Percentiles rank a stretch among this genome's conserved stretches.
phyloP scores from a whole-genome alignment of 2,797 vertebrate genomes.

The Numenius phaeopus region DNA sequence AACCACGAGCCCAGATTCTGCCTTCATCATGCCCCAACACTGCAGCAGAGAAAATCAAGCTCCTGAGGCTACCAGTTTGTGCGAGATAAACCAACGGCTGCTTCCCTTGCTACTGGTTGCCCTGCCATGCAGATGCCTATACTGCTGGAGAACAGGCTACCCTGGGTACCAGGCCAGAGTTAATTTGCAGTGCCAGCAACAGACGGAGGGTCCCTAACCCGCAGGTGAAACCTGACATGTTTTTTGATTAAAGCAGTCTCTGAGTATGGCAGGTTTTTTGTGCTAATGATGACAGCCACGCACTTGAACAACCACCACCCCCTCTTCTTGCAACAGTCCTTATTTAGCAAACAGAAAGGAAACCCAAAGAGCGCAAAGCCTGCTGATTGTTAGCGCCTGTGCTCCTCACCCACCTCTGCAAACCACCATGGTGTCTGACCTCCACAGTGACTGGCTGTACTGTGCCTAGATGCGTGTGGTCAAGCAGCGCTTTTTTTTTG shows the following conservation, averaged over 20 bases:
- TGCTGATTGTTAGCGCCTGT: background rate
- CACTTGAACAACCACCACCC: background rate
- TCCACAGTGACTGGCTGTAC: background rate
- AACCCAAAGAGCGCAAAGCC: background rate
- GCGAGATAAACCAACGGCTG: background rate
- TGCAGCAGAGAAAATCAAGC: background rate
- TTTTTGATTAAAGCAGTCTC: background rate
- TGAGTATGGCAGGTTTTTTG: background rate
- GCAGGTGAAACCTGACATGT: background rate
- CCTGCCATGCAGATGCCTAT: fast-evolving
- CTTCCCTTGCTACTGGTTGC: background rate
- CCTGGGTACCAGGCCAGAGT: background rate
- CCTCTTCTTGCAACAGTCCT: background rate
- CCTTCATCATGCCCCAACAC: background rate
- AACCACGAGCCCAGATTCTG: background rate
- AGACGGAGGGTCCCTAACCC: background rate
- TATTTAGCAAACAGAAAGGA: background rate
- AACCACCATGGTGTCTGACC: background rate
- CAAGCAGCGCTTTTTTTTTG: background rate
- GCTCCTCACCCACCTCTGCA: background rate
- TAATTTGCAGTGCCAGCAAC: background rate
- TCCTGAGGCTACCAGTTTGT: background rate
- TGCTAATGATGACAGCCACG: background rate
- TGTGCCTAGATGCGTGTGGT: background rate
- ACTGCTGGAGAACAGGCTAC: background rate